These are phyloP conservation scores for Enoplosus armatus DNA, from an alignment of 2,797 vertebrate species.

Conservation along the genomic window DNA sequence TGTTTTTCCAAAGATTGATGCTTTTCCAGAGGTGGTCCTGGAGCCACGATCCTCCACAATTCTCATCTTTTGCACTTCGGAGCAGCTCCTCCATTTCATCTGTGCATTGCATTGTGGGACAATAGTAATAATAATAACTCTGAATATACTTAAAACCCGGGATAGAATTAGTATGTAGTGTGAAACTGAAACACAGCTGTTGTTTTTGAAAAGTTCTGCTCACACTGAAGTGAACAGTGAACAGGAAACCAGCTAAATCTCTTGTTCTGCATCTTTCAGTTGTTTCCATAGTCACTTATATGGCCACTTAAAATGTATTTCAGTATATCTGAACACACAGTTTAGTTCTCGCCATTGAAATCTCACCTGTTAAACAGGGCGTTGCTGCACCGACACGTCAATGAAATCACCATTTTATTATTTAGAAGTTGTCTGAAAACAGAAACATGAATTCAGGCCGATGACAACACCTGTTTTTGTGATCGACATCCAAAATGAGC, in stretches of 20 bases:
- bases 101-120: background rate
- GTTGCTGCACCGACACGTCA: background rate
- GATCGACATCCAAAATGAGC: background rate
- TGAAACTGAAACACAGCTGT: constrained; percentile 6
- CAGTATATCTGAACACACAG: background rate
- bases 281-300: background rate
- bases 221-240: background rate
- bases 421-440: background rate
- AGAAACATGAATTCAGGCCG: background rate
- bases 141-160: background rate
- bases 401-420: background rate
- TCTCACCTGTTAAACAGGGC: background rate
- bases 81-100: background rate
- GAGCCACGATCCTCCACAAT: background rate
- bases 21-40: background rate
- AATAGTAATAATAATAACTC: background rate
- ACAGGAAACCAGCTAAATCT: background rate
- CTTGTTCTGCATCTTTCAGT: background rate
- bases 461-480: background rate
- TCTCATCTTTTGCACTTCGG: background rate
- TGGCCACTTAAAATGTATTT: background rate
- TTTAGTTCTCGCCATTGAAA: background rate
- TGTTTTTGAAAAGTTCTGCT: constrained; percentile 5
- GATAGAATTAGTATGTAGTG: background rate
- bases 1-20: background rate